Base-by-base conservation (phyloP, 2,113 vertebrate genomes). In the Ceyx margarethae region DNA sequence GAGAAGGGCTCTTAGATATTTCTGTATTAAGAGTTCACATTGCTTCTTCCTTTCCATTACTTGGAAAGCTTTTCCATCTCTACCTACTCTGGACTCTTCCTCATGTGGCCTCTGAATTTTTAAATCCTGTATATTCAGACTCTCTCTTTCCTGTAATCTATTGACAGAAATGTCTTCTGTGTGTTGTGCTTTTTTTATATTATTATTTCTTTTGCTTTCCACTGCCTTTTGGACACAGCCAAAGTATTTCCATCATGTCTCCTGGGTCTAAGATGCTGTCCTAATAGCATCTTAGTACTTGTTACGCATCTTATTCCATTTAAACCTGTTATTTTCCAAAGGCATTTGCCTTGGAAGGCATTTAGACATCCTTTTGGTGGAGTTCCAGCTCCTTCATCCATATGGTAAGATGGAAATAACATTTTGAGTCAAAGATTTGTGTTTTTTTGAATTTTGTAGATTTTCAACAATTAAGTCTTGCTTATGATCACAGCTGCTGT, bases 331-430 rank as follows among this genome's bases (percentile, higher is more conserved):
- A 6, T 94, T 95, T 95, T 96, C 90, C 91, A 93, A 93, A 88
- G 76, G 18, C 79, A 0, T 93, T 95, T 91, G 76, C 80, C 90
- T 95, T 95, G 94, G 94, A 95, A 96, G 82, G 68, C 93, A 25
- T 92, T 95, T 90, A 95, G 87, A 94, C 93, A 91, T 94, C 81
- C 93, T 85, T 45, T 92, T 95, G 94, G 94, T 91, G 90, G 80
- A 77, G 68, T 88, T 96, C 93, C 95, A 96, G 91, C 76, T 95
- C 65, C 83, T 0, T 26, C 83, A 86, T 95, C 94, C 94, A 95
- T 96, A 94, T 96, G 95, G 87, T 60, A 53, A 64, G 83, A 90
- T 94, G 85, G 90, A 95, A 95, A 91, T 94, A 93, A 93, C 82
- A 78, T 71, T 85, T n/a, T 75, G 68, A 95, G 76, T 83, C 67